Evolutionary conservation across 1,140 invertebrate genomes (phyloP), one percentile per base, ranked within the genome.

Genomic region (Orchestia grillus): DNA sequence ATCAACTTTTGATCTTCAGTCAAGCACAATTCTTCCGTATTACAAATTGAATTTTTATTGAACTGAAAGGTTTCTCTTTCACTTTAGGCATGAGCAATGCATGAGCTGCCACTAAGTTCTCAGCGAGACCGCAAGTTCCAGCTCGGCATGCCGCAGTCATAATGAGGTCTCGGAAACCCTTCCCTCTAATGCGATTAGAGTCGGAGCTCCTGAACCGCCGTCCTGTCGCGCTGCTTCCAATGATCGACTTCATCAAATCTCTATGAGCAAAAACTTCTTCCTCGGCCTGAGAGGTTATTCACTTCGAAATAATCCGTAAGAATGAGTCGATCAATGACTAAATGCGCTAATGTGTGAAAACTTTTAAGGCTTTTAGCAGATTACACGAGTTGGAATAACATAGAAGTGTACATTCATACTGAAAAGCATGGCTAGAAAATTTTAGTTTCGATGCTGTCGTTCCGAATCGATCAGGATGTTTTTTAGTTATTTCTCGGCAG

Each of bases 121-220:
- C 15, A 77, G 62, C 28, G 1, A 15, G 62, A 36, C 62, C 62
- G 28, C 62, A 77, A 77, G 62, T 77, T 77, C 6, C 15, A 36
- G 62, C 15, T 36, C 1, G 11, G 62, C 28, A 77, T 8, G 6
- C 88, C 11, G 44, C 88, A 28, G 88, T 44, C 1, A 91, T 91
- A 91, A 91, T 91, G 88, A 91, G 19, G 36, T 91, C 88, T 91
- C 28, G 28, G 88, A 91, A 77, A 91, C 88, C 88, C 88, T 91
- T 15, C 44, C 3, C 88, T 41, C 0, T 91, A 91, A 91, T 91
- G 88, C 88, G 88, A 91, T 91, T 91, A 91, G 88, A 91, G 44
- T 11, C 41, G 23, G 11, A 1, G 15, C 36, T 36, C 62, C 28
- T 1, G 1, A 1, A 1, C 62, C 28, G 62, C 62, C 28, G 15